Evolutionary conservation across 2,797 vertebrate species (phyloP).

Genomic region (Melanogrammus aeglefinus): DNA sequence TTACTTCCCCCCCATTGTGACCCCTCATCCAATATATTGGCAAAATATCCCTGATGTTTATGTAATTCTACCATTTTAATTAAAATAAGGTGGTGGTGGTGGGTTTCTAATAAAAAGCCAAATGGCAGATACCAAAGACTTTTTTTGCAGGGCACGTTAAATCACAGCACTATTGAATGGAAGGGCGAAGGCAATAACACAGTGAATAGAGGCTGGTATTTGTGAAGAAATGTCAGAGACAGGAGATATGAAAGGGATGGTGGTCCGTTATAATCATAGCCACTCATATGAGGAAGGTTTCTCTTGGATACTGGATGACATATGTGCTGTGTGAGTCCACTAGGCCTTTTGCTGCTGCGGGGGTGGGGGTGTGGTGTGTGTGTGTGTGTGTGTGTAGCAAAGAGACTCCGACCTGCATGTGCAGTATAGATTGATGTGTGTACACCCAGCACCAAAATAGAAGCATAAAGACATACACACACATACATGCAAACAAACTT

Average conservation of each 20-base stretch:
- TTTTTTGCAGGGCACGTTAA: conserved; percentile 63
- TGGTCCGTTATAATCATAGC: conserved; percentile 48
- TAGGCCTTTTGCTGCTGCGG: not conserved
- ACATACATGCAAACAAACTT: not conserved
- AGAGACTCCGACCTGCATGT: not conserved
- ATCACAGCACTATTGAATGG: conserved; percentile 66
- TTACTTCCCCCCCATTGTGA: conserved; percentile 54
- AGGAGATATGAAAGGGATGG: conserved; percentile 55
- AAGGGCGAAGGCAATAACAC: conserved; percentile 65
- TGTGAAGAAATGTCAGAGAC: conserved; percentile 76
- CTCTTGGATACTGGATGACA: conserved; percentile 55
- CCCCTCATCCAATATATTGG: conserved; percentile 60
- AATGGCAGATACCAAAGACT: conserved; percentile 68
- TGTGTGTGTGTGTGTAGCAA: not conserved
- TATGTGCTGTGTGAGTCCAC: not conserved
- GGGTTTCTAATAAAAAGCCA: conserved; percentile 69
- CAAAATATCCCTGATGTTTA: conserved; percentile 64
- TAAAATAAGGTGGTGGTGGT: conserved; percentile 50
- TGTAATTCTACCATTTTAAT: conserved; percentile 70
- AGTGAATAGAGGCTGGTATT: conserved; percentile 72
- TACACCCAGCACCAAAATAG: not conserved
- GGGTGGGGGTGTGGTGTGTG: not conserved
- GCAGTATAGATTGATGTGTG: no score
- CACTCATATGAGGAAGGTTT: conserved; percentile 47
- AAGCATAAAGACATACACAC: not conserved